These are phyloP conservation scores for Sibirionetta formosa DNA, from an alignment of 2,797 vertebrate genomes.

Conservation along the genomic window DNA sequence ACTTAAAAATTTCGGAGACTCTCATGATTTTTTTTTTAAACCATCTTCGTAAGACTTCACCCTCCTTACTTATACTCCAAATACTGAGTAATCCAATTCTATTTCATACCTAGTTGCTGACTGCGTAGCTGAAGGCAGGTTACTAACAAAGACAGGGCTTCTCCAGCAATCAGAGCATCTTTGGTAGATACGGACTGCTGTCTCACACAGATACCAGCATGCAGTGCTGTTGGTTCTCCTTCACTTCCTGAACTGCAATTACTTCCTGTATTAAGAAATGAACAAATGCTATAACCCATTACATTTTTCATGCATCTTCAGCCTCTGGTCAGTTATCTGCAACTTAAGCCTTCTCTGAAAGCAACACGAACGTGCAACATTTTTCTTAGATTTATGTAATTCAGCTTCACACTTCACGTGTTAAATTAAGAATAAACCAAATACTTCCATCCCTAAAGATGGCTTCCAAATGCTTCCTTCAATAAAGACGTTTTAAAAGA, in stretches of 20 bases:
- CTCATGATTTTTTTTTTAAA: accelerated
- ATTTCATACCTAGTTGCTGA: conserved; percentile 92
- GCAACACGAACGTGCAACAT: neutral
- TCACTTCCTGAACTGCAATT: conserved; percentile 98
- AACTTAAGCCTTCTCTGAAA: neutral
- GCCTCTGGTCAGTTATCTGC: neutral
- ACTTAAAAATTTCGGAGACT: neutral
- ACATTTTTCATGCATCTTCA: neutral
- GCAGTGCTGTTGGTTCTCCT: conserved; percentile 92
- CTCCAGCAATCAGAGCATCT: conserved; percentile 96
- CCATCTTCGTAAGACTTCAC: neutral
- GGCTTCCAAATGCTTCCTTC: neutral
- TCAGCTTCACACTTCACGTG: neutral
- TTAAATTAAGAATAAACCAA: neutral
- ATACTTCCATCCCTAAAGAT: accelerated
- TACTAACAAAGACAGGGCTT: conserved; percentile 96
- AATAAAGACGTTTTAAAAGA: neutral
- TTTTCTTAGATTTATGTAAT: neutral
- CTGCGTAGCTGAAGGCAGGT: conserved; percentile 97
- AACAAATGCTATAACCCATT: neutral
- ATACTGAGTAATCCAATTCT: neutral
- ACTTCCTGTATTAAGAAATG: conserved; percentile 86
- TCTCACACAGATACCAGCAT: conserved; percentile 96
- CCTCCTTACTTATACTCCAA: neutral
- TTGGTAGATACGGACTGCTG: conserved; percentile 96